Evolutionary conservation across 2,113 vertebrate species (phyloP).

Genomic region (Formicarius rufipectus): DNA sequence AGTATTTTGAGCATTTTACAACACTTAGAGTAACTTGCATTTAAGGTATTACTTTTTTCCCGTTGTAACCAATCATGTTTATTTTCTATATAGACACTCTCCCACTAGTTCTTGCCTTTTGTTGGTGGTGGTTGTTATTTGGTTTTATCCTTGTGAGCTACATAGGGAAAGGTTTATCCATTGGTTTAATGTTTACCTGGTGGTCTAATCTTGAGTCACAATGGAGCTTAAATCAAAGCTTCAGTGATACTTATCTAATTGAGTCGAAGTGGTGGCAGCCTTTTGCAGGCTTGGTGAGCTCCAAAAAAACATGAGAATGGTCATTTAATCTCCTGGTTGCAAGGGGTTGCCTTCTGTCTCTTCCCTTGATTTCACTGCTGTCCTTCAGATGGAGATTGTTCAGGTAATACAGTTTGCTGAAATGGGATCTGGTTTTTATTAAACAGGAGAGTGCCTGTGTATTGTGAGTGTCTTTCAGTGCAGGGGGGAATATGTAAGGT

Average conservation of each 20-base stretch:
- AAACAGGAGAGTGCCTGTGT: constrained; percentile 3
- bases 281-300: background rate
- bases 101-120: background rate
- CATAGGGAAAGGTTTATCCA: background rate
- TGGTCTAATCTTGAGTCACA: background rate
- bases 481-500: background rate
- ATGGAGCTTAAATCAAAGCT: constrained; percentile 21
- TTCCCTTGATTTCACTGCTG: background rate
- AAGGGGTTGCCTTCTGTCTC: background rate
- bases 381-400: background rate
- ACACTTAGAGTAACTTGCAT: background rate
- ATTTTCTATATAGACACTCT: background rate
- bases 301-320: background rate
- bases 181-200: background rate
- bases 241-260: background rate
- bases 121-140: background rate
- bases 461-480: background rate
- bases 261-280: background rate
- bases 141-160: background rate
- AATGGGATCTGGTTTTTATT: constrained; percentile 20
- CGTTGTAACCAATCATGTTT: background rate
- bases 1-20: background rate
- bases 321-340: background rate
- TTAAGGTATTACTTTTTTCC: background rate
- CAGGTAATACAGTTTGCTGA: constrained; percentile 13